Percentiles rank a stretch among this genome's conserved stretches.
These are phyloP conservation scores for Onthophagus sagittarius DNA, from an alignment of 2,888 invertebrate genomes.

Conservation along the genomic window DNA sequence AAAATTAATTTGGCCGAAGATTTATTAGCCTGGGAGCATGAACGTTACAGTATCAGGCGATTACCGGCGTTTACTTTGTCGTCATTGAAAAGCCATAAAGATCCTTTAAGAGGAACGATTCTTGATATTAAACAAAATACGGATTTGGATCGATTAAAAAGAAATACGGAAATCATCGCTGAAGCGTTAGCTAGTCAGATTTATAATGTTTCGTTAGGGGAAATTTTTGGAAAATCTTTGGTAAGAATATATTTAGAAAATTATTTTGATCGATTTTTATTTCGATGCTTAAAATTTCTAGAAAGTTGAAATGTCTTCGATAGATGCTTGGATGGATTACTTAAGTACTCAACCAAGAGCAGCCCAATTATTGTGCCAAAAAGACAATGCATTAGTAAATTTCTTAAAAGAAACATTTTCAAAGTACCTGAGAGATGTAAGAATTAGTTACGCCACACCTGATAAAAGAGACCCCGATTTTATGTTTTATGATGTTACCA, in stretches of 20 bases:
- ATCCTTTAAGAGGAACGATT: slow-evolving; percentile 58
- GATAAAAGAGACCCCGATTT: slow-evolving; percentile 92
- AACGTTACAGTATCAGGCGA: slow-evolving; percentile 88
- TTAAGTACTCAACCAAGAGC: slow-evolving; percentile 70
- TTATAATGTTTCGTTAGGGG: slow-evolving; percentile 65
- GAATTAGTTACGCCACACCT: slow-evolving; percentile 62
- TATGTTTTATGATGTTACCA: slow-evolving; percentile 81
- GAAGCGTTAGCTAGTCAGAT: slow-evolving; percentile 80
- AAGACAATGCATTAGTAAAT: slow-evolving; percentile 64
- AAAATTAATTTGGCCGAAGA: slow-evolving; percentile 96
- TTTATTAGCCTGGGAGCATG: slow-evolving; percentile 93
- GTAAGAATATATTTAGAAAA: slow-evolving; percentile 52
- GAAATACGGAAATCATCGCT: slow-evolving; percentile 72
- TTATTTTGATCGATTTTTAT: not conserved
- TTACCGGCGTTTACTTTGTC: slow-evolving; percentile 91
- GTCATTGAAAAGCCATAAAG: slow-evolving; percentile 66
- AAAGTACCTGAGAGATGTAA: slow-evolving; percentile 75
- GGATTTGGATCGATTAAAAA: slow-evolving; percentile 56
- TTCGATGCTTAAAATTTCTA: slow-evolving; percentile 46
- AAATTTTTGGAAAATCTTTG: slow-evolving; percentile 70
- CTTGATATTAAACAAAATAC: slow-evolving; percentile 59
- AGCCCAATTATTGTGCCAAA: slow-evolving; percentile 65
- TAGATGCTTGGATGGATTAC: slow-evolving; percentile 73
- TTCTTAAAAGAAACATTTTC: slow-evolving; percentile 69
- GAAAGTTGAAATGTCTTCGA: slow-evolving; percentile 70